Percentiles rank a stretch among this genome's conserved stretches.
These are phyloP conservation scores for Actinernus sp. DNA, from an alignment of 92 coral and sea anemone genomes.

Conservation along the genomic window DNA sequence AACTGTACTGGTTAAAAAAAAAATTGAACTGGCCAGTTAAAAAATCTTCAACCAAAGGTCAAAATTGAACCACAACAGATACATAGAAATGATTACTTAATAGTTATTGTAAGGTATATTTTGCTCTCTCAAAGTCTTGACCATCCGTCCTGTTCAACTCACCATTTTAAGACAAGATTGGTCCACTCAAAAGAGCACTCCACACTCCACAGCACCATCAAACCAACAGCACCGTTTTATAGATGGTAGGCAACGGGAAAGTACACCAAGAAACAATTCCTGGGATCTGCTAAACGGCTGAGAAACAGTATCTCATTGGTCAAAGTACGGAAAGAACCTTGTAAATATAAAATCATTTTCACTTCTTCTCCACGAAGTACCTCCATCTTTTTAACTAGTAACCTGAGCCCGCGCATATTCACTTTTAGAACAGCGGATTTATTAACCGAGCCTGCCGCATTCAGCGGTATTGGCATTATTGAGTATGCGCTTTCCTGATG, in stretches of 20 bases:
- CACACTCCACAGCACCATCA: slow-evolving; percentile 75
- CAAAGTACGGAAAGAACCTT: slow-evolving; percentile 52
- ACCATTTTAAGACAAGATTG: slow-evolving; percentile 89
- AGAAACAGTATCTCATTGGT: slow-evolving; percentile 66
- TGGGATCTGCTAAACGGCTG: slow-evolving; percentile 88
- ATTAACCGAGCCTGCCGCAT: background rate
- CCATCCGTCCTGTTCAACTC: background rate
- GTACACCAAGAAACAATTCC: slow-evolving; percentile 79
- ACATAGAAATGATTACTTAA: no score
- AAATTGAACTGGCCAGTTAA: no score
- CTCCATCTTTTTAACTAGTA: slow-evolving; percentile 85
- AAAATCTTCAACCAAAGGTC: no score
- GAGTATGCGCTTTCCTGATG: background rate
- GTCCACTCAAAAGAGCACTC: slow-evolving; percentile 82
- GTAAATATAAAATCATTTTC: slow-evolving; percentile 55
- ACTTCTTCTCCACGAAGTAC: slow-evolving; percentile 55
- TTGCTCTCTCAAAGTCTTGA: background rate
- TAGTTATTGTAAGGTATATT: no score
- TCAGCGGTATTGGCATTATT: background rate
- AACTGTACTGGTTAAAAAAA: no score
- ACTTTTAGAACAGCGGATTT: no score
- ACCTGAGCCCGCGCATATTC: no score
- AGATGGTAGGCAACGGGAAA: slow-evolving; percentile 70
- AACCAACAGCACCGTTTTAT: slow-evolving; percentile 62
- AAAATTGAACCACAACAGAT: background rate